Conservation (phyloP, 2,797 vertebrate genomes). For the Eremophila alpestris region DNA sequence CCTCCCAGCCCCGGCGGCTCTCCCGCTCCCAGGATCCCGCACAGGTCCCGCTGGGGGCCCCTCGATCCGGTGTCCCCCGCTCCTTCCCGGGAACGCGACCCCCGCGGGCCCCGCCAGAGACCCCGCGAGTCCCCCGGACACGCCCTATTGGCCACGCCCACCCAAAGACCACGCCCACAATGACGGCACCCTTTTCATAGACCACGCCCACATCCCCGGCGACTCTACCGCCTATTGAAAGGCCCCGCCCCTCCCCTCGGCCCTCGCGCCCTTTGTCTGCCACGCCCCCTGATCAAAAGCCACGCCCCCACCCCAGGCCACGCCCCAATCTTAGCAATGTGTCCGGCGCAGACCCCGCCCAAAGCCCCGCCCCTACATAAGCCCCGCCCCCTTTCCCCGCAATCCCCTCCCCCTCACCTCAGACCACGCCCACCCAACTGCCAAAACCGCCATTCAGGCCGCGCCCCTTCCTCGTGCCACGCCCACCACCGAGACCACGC, state of each 20-base stretch:
- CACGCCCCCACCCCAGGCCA: neutral
- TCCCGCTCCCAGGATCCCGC: neutral
- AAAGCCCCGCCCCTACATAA: no score
- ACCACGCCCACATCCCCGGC: neutral
- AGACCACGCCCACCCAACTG: rapidly evolving
- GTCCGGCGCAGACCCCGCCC: neutral
- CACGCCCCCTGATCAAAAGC: neutral
- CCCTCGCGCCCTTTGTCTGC: neutral
- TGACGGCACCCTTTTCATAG: rapidly evolving
- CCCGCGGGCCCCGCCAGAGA: rapidly evolving
- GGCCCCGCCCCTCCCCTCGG: neutral
- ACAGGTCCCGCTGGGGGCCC: no score
- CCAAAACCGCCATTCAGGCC: rapidly evolving
- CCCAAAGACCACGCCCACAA: neutral
- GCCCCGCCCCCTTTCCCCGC: rapidly evolving
- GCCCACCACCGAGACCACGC: neutral
- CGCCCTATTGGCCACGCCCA: neutral
- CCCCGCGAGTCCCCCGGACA: no score
- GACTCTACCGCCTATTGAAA: rapidly evolving
- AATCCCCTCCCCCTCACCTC: rapidly evolving
- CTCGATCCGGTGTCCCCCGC: rapidly evolving
- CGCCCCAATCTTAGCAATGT: neutral
- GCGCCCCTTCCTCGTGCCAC: neutral
- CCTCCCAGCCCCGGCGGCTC: neutral
- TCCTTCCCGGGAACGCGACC: neutral